Evolutionary conservation across 2,113 vertebrate genomes (phyloP).

Genomic region (Chaetura pelagica): DNA sequence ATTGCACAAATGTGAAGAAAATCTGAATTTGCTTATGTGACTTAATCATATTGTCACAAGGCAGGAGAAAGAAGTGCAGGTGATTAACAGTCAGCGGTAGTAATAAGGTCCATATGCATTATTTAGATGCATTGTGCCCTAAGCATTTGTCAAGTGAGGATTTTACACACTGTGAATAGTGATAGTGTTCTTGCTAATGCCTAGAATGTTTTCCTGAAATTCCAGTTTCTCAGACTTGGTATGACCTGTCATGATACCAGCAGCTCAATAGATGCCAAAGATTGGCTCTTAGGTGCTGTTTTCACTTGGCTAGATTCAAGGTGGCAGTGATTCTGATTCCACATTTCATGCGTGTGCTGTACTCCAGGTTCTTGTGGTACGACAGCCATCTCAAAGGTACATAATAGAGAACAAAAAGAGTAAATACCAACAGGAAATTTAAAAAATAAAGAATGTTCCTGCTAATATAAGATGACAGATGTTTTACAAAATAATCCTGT

Average conservation of each 20-base stretch:
- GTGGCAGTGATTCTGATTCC: background rate
- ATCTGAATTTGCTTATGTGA: background rate
- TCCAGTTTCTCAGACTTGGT: background rate
- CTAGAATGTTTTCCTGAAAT: background rate
- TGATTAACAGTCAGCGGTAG: background rate
- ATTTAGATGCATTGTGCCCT: background rate
- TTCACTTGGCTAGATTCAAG: background rate
- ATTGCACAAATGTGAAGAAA: background rate
- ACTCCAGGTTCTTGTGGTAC: background rate
- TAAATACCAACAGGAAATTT: background rate
- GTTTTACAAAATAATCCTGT: background rate
- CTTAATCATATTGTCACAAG: background rate
- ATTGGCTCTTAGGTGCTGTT: background rate
- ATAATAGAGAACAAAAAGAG: accelerated
- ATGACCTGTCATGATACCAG: background rate
- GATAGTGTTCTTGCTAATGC: background rate
- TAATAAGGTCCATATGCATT: background rate
- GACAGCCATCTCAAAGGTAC: background rate
- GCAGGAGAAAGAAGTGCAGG: background rate
- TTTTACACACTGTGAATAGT: background rate
- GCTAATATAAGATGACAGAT: background rate
- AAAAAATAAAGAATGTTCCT: background rate
- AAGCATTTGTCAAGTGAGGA: background rate
- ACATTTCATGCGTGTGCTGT: background rate
- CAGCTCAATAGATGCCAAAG: background rate